Conservation (phyloP, 2,888 invertebrate species). For the Lasioglossum vierecki region DNA sequence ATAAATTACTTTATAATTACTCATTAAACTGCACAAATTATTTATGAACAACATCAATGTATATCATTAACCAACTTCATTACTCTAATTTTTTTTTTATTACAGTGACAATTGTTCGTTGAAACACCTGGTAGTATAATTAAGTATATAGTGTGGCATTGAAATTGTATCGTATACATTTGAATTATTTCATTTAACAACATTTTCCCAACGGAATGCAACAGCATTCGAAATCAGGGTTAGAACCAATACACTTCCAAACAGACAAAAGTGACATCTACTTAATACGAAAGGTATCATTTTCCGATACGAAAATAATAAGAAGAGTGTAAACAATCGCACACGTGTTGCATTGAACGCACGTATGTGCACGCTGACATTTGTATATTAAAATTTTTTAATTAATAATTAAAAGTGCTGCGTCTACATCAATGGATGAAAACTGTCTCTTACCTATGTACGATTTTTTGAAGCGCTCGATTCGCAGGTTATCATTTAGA, state of each 20-base stretch:
- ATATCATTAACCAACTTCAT: background rate
- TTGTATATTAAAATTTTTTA: background rate
- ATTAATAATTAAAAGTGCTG: background rate
- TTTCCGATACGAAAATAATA: too few species aligned
- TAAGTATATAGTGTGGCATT: too few species aligned
- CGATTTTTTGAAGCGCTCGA: slow-evolving; percentile 74
- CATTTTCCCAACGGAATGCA: too few species aligned
- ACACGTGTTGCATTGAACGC: background rate
- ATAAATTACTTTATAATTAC: background rate
- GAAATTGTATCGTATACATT: too few species aligned
- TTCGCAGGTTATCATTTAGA: slow-evolving; percentile 63
- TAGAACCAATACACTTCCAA: background rate
- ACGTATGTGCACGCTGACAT: background rate
- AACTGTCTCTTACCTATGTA: slow-evolving; percentile 73
- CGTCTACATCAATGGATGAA: background rate
- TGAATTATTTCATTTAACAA: too few species aligned
- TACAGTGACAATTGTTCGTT: too few species aligned
- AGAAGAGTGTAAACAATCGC: too few species aligned
- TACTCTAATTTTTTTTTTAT: background rate
- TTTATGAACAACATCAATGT: background rate
- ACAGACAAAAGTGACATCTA: background rate
- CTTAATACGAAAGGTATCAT: background rate
- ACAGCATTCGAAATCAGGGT: too few species aligned
- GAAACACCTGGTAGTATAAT: too few species aligned
- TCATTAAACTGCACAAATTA: background rate